Evolutionary conservation across 2,888 invertebrate genomes (phyloP), one percentile per base, ranked within the genome.

Genomic region (Lithophane leautieri): DNA sequence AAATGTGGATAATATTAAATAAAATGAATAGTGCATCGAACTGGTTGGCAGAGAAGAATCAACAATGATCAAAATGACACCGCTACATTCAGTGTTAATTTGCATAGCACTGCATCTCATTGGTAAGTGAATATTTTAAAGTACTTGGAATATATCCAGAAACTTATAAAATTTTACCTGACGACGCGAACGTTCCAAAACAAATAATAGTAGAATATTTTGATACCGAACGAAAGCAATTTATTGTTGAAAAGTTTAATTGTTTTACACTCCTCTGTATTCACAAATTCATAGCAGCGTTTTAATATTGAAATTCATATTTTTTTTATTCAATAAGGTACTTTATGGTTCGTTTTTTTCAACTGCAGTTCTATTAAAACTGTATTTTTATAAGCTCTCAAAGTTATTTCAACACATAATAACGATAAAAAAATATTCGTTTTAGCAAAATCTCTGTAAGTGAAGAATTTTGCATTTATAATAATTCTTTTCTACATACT

Each of bases 101-200:
- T 94, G 93, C 91, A 87, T 94, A 79, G 90, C 91, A 54, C 89
- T 95, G 84, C 93, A 94, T 87, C 92, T 93, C 68, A 92, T 95
- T 87, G 95, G 96, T 87, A 70, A 87, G 86, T 87, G 79, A 81
- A 85, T 74, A 80, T 79, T 67, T 78, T 77, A 63, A 82, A 79
- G 76, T 69, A 63, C 28, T 79, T 83, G 74, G 82, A 77, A 62
- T 83, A 61, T 42, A 66, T 82, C 78, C 79, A 82, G 50, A 74
- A 63, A 61, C 50, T 73, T 68, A n/a, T 75, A 71, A 42, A 88
- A 80, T 77, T 80, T 78, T 70, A 81, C 65, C 62, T 80, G 73
- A 80, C 56, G 65, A 42, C 50, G 19, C 50, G 50, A 22, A 50
- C 12, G 11, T 78, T 85, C 73, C 74, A 80, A 67, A 75, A 16